Percentiles rank a stretch among this genome's conserved stretches.
These are phyloP conservation scores for Lepidostoma basale DNA, from an alignment of 1,140 invertebrate species.

Conservation along the genomic window DNA sequence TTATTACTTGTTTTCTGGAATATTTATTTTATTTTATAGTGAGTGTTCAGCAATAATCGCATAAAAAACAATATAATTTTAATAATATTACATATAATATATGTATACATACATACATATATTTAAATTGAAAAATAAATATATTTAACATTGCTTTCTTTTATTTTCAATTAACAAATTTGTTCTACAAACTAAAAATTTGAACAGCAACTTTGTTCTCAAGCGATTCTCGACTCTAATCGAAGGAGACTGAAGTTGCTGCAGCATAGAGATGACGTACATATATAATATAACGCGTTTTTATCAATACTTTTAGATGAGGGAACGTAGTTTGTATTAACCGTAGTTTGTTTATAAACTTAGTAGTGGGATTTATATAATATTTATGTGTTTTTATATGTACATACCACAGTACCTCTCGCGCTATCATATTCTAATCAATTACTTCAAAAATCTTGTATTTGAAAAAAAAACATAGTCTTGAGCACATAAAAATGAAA, in stretches of 20 bases:
- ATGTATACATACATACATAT: too few species aligned
- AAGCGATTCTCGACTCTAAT: conserved; percentile 21
- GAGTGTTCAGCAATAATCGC: conserved; percentile 4
- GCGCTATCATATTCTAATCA: too few species aligned
- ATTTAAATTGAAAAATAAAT: conserved; percentile 28
- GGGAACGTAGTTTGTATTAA: not conserved
- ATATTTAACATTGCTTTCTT: conserved; percentile 24
- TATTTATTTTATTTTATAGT: too few species aligned
- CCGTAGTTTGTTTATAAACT: not conserved
- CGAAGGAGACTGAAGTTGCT: conserved; percentile 11
- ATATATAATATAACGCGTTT: conserved; percentile 5
- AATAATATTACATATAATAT: conserved; percentile 12
- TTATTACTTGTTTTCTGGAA: too few species aligned
- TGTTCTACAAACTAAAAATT: conserved; percentile 13
- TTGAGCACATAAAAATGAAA: too few species aligned
- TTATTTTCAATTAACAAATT: conserved; percentile 21
- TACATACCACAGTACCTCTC: too few species aligned
- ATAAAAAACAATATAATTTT: not conserved
- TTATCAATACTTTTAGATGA: conserved; percentile 30
- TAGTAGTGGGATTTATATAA: too few species aligned
- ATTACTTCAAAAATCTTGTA: too few species aligned
- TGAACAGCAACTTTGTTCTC: conserved; percentile 19
- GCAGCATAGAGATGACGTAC: conserved; percentile 7
- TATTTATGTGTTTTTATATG: too few species aligned
- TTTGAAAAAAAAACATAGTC: too few species aligned